phyloP scores from a whole-genome alignment of 1,140 invertebrate species.

The Drosophila parabipectinata region DNA sequence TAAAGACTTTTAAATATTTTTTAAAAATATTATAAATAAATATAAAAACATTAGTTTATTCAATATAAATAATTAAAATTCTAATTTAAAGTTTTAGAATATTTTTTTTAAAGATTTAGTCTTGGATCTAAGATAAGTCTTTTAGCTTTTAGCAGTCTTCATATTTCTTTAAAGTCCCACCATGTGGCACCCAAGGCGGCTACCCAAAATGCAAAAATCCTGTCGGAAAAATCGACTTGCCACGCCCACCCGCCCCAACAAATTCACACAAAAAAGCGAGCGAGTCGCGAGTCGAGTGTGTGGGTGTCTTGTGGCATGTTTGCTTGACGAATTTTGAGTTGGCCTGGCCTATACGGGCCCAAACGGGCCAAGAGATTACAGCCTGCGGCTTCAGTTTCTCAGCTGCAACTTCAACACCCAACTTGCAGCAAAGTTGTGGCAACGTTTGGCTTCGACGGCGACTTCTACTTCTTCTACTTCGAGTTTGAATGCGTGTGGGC shows the following conservation, averaged over 20 bases:
- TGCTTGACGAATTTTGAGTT: slow-evolving; percentile 75
- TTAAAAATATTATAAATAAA: no score
- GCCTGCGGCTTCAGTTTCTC: slow-evolving; percentile 15
- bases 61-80: no score
- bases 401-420: slow-evolving; percentile 32
- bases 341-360: slow-evolving; percentile 3
- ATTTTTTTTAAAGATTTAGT: no score
- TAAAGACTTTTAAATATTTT: no score
- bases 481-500: slow-evolving; percentile 44
- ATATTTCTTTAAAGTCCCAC: slow-evolving; percentile 9
- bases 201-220: slow-evolving; percentile 60
- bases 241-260: slow-evolving; percentile 56
- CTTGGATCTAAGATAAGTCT: no score
- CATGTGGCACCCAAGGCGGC: slow-evolving; percentile 28
- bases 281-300: not conserved
- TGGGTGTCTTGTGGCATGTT: slow-evolving; percentile 41
- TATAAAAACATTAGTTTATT: no score
- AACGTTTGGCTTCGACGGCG: slow-evolving; percentile 26
- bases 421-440: not conserved
- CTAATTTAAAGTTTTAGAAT: no score
- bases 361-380: no score
- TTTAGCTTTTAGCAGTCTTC: not conserved
- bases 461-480: slow-evolving; percentile 16
- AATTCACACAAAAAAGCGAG: not conserved
- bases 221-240: slow-evolving; percentile 57